Percentiles rank a stretch among this genome's conserved stretches.
These are phyloP conservation scores for Chloroclysta siterata DNA, from an alignment of 2,888 invertebrate genomes.

Conservation along the genomic window DNA sequence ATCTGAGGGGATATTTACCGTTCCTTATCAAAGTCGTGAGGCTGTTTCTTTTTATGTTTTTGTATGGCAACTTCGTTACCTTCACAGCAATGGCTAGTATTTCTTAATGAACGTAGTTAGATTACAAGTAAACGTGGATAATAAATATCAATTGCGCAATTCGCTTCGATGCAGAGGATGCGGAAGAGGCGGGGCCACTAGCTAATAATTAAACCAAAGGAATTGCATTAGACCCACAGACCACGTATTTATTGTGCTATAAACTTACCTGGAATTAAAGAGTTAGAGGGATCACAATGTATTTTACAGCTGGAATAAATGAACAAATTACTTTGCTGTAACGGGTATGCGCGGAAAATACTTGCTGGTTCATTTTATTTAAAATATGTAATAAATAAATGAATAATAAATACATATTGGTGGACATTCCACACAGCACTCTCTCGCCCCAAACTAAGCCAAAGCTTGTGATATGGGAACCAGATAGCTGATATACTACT, in stretches of 20 bases:
- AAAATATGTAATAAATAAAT: too few relatives aligned
- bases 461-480: too few relatives aligned
- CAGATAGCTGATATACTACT: too few relatives aligned
- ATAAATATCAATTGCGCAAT: conserved; percentile 41
- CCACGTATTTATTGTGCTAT: conserved; percentile 43
- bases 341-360: neutral
- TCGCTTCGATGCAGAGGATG: conserved; percentile 32
- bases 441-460: too few relatives aligned
- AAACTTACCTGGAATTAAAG: conserved; percentile 41
- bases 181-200: conserved; percentile 28
- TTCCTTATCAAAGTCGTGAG: too few relatives aligned
- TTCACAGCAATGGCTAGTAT: conserved; percentile 10
- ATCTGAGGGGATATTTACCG: too few relatives aligned
- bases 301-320: conserved; percentile 29
- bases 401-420: too few relatives aligned
- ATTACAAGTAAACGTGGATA: conserved; percentile 35
- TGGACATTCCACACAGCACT: too few relatives aligned
- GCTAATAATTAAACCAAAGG: conserved; percentile 43
- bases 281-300: conserved; percentile 37
- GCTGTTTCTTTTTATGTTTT: neutral
- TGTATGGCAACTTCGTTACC: conserved; percentile 5
- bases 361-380: neutral
- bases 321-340: conserved; percentile 20
- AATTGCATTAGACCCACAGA: conserved; percentile 38
- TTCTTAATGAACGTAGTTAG: conserved; percentile 28